A percentile compares a stretch with the other conserved stretches of the same genome.
Evolutionary conservation across 2,888 invertebrate species (phyloP).

Genomic region (Eucera pruinosa): DNA sequence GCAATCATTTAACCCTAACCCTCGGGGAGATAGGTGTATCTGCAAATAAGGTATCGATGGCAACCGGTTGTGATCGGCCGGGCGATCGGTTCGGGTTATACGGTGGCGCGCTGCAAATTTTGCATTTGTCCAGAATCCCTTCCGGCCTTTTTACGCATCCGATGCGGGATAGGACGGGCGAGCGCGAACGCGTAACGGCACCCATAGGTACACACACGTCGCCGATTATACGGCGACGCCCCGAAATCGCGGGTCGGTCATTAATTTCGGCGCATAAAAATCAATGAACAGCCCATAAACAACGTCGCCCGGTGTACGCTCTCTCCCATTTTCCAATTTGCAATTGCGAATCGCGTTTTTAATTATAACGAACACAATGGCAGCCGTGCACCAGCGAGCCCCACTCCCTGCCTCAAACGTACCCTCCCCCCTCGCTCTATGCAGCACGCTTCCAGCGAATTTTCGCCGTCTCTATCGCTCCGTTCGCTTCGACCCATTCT

Average conservation of each 20-base stretch:
- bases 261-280: conserved; percentile 84
- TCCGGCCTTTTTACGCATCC: conserved; percentile 66
- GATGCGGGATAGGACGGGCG: conserved; percentile 59
- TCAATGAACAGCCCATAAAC: conserved; percentile 84
- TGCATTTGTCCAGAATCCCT: conserved; percentile 69
- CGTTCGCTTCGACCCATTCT: conserved; percentile 17
- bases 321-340: conserved; percentile 84
- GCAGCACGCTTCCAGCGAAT: conserved; percentile 19
- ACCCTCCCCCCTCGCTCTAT: conserved; percentile 25
- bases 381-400: conserved; percentile 63
- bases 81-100: conserved; percentile 16
- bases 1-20: conserved; percentile 61
- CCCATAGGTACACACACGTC: conserved; percentile 73
- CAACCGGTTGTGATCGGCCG: conserved; percentile 28
- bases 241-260: conserved; percentile 82
- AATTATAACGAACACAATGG: conserved; percentile 85
- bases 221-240: conserved; percentile 79
- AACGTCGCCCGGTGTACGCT: conserved; percentile 75
- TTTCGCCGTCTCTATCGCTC: conserved; percentile 33
- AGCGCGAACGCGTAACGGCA: conserved; percentile 64
- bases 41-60: conserved; percentile 68
- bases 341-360: conserved; percentile 85
- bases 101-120: conserved; percentile 58
- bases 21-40: conserved; percentile 40
- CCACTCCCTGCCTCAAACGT: conserved; percentile 15